Percentiles rank a stretch among this genome's conserved stretches.
phyloP scores from a whole-genome alignment of 2,797 vertebrate species.

The Thripadectes ignobilis region DNA sequence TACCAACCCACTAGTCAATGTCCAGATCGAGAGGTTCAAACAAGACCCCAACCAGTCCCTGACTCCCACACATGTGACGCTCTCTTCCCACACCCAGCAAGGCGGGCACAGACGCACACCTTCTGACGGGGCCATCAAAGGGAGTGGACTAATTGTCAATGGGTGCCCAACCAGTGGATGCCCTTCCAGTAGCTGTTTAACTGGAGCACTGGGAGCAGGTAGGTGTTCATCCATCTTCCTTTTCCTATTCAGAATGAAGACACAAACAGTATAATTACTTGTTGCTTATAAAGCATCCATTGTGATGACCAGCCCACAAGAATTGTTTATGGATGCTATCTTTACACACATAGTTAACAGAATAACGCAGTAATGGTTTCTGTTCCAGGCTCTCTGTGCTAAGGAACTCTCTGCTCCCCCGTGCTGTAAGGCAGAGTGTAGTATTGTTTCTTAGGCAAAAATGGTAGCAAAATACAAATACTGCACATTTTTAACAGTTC shows the following conservation, averaged over 20 bases:
- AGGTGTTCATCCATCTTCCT: conserved; percentile 46
- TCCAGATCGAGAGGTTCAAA: conserved; percentile 94
- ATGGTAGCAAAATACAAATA: neutral
- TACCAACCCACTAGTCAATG: conserved; percentile 91
- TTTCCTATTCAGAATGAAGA: neutral
- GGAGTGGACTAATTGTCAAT: conserved; percentile 68
- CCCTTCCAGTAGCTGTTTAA: conserved; percentile 77
- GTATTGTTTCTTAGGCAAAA: neutral
- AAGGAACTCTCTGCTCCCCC: neutral
- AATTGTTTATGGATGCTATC: neutral
- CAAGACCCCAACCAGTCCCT: conserved; percentile 92
- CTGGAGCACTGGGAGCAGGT: conserved; percentile 76
- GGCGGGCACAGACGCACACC: conserved; percentile 87
- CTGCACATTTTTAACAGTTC: neutral
- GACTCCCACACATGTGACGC: conserved; percentile 92
- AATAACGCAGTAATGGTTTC: neutral
- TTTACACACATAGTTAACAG: neutral
- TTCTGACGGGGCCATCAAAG: conserved; percentile 94
- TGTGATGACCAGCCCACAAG: neutral
- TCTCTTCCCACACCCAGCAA: conserved; percentile 76
- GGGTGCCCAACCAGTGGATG: conserved; percentile 73
- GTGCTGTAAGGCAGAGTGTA: neutral
- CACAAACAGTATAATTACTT: neutral
- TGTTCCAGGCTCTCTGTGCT: neutral
- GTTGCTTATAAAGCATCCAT: neutral